Evolutionary conservation across 2,888 invertebrate genomes (phyloP).

Genomic region (Leptinotarsa tumamoca): DNA sequence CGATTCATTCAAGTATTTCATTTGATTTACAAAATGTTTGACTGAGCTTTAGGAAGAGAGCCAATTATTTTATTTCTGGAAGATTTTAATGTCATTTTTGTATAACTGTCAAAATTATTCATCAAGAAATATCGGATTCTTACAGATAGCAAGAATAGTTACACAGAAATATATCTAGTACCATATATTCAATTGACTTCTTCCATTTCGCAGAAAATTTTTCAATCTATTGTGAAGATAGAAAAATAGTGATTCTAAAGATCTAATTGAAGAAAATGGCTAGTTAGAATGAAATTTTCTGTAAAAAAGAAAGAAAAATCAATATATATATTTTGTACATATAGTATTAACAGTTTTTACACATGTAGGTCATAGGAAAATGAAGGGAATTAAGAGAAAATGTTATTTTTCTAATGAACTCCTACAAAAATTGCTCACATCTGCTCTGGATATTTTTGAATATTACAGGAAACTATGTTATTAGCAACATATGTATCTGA

Average conservation of each 20-base stretch:
- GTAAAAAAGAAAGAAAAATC: neutral
- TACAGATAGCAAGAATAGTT: neutral
- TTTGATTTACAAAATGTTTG: too few species aligned
- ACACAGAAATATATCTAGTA: neutral
- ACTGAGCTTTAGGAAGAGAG: too few species aligned
- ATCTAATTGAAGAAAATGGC: neutral
- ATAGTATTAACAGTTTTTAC: neutral
- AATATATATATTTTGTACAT: too few species aligned
- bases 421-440: too few species aligned
- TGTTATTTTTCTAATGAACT: too few species aligned
- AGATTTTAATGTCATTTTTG: neutral
- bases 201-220: neutral
- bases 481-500: too few species aligned
- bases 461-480: too few species aligned
- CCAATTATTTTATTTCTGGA: neutral
- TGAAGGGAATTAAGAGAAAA: too few species aligned
- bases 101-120: neutral
- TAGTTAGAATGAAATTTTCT: neutral
- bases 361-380: neutral
- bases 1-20: too few species aligned
- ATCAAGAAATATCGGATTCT: neutral
- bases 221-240: slow-evolving; percentile 16
- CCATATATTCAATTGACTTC: neutral
- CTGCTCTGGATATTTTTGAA: too few species aligned
- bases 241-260: slow-evolving; percentile 31